Evolutionary conservation across 2,888 invertebrate genomes (phyloP).

Genomic region (Sclerodermus sp.): DNA sequence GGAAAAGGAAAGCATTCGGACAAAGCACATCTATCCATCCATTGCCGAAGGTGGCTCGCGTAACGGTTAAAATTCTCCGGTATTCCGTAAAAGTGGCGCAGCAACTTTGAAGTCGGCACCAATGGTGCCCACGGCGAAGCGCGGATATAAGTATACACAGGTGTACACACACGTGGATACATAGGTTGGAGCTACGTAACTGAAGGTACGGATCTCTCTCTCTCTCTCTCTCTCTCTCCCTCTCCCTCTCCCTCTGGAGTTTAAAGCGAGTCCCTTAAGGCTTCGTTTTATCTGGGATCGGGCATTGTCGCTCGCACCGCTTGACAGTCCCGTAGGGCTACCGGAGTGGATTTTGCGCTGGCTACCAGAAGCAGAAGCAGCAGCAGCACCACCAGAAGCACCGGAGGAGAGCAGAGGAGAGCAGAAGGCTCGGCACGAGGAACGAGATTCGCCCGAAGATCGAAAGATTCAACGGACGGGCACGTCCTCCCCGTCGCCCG

Average conservation of each 20-base stretch:
- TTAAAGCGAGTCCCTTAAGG: slow-evolving; percentile 25
- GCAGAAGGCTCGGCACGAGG: too few relatives aligned
- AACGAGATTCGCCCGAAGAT: slow-evolving; percentile 18
- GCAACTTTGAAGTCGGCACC: too few relatives aligned
- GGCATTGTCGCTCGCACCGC: slow-evolving; percentile 55
- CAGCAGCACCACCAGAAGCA: not conserved
- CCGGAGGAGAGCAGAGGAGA: not conserved
- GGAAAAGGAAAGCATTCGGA: too few relatives aligned
- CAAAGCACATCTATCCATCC: too few relatives aligned
- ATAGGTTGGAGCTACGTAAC: not conserved
- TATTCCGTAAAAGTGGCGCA: too few relatives aligned
- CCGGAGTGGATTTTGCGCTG: not conserved
- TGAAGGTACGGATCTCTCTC: not conserved
- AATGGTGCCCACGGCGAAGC: too few relatives aligned
- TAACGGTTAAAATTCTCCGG: too few relatives aligned
- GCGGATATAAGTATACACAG: too few relatives aligned
- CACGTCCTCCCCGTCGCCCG: slow-evolving; percentile 9
- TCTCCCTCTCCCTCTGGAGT: too few relatives aligned
- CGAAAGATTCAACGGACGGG: slow-evolving; percentile 15
- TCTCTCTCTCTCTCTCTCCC: too few relatives aligned
- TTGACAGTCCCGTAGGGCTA: slow-evolving; percentile 43
- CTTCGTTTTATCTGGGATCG: slow-evolving; percentile 52
- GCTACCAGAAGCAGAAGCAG: too few relatives aligned
- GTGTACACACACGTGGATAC: not conserved
- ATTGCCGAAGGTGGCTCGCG: too few relatives aligned